Base-by-base conservation (phyloP, 2,888 invertebrate species). In the Ectemnius cavifrons region DNA sequence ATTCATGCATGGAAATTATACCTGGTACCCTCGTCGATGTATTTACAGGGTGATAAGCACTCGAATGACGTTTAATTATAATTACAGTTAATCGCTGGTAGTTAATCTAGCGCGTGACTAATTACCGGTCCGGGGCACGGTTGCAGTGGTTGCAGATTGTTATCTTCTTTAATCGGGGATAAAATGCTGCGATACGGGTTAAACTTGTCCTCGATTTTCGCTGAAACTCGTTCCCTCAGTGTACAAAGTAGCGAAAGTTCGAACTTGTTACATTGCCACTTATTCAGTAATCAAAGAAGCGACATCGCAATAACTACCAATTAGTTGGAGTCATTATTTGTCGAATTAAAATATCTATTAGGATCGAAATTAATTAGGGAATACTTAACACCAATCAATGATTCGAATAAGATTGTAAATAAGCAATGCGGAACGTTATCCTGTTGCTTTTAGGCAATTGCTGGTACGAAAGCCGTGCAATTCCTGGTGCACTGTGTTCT, bases 21-120 rank as follows among this genome's bases (percentile, higher is more conserved):
- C 18, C 20, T 8, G 37, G 18, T 2, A 52, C 11, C 52, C 14
- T 5, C 11, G 14, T 0, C 16, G 16, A 52, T 63, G 27, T 67
- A 64, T 70, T 68, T 66, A 65, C 37, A 20, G 60, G 23, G 49
- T 58, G 72, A 75, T 79, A 77, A 79, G 70, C 57, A 63, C 45
- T 27, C 45, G 23, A 37, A n/a, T 59, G 61, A 56, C 18, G 57
- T 45, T 28, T 47, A 60, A 20, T 67, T 61, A 71, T 79, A 70
- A 79, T 69, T 46, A n/a, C n/a, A 45, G 49, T 67, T 77, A 69
- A 75, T 77, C 59, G 65, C 52, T 56, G 13, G 23, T 63, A 60
- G 79, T 81, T 77, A 77, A 79, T 79, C 73, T 68, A 76, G 69
- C 75, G 49, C 20, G 37, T 57, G 45, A 56, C 56, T 46, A 71